These are phyloP conservation scores for Torymus aiolomorphi DNA, from an alignment of 2,888 invertebrate species.

Conservation along the genomic window DNA sequence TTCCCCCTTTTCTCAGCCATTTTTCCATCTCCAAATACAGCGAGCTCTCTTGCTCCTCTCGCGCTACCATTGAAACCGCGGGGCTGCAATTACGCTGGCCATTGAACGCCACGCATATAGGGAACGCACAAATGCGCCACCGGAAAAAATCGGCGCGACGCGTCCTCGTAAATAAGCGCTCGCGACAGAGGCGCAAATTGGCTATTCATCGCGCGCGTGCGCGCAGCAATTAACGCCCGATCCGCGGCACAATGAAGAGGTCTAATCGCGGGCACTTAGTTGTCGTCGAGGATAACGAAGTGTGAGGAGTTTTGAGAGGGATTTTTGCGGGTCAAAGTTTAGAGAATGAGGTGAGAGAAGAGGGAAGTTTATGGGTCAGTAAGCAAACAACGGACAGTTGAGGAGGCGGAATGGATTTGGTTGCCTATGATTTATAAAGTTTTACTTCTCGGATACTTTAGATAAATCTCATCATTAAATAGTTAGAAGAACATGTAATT, in stretches of 20 bases:
- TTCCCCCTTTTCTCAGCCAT: conserved; percentile 15
- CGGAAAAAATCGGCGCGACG: not conserved
- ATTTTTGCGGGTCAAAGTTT: no score
- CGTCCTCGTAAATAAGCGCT: conserved; percentile 41
- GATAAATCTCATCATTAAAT: no score
- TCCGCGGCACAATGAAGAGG: conserved; percentile 25
- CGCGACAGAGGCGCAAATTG: conserved; percentile 41
- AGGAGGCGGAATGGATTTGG: no score
- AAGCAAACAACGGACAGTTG: no score
- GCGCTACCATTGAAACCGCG: conserved; percentile 13
- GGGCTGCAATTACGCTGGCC: conserved; percentile 30
- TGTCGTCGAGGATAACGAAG: no score
- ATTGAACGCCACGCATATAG: conserved; percentile 6
- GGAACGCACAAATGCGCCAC: conserved; percentile 44
- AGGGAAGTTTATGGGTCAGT: no score
- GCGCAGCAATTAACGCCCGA: conserved; percentile 40
- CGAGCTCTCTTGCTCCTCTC: not conserved
- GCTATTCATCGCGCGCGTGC: conserved; percentile 35
- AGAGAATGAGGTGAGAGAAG: no score
- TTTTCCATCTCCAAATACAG: conserved; percentile 34
- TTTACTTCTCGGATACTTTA: no score
- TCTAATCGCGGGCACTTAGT: conserved; percentile 54
- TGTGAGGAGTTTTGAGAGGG: no score
- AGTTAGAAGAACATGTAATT: no score
- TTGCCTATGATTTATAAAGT: no score